Percentiles rank a stretch among this genome's conserved stretches.
Evolutionary conservation across 2,888 invertebrate genomes (phyloP).

Genomic region (Ennomos quercinarius): DNA sequence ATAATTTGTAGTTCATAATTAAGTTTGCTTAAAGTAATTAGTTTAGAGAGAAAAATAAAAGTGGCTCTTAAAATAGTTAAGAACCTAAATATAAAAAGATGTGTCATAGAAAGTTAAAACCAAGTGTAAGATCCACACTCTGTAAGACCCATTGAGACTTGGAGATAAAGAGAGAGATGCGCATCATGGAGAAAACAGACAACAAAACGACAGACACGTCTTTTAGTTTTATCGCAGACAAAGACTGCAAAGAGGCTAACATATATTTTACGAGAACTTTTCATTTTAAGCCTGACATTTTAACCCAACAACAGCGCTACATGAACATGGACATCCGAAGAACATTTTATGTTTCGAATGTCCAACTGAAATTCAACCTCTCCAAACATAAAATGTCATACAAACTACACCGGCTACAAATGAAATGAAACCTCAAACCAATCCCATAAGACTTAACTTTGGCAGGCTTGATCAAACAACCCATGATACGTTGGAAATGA

Average conservation of each 20-base stretch:
- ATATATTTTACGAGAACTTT: slow-evolving; percentile 39
- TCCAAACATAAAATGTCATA: slow-evolving; percentile 52
- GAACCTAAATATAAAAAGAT: too few relatives aligned
- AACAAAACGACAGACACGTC: slow-evolving; percentile 2
- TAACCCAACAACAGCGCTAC: slow-evolving; percentile 57
- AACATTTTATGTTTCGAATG: slow-evolving; percentile 73
- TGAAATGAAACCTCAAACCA: slow-evolving; percentile 37
- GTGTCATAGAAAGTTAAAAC: too few relatives aligned
- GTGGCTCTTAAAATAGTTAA: too few relatives aligned
- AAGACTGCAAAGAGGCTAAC: slow-evolving; percentile 18
- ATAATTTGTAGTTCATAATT: too few relatives aligned
- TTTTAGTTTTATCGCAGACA: slow-evolving; percentile 22
- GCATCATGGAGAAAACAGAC: background rate
- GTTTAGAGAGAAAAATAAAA: too few relatives aligned
- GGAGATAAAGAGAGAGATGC: too few relatives aligned
- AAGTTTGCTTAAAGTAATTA: too few relatives aligned
- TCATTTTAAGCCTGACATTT: slow-evolving; percentile 64
- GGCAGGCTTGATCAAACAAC: slow-evolving; percentile 47
- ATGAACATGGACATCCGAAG: slow-evolving; percentile 56
- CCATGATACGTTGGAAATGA: slow-evolving; percentile 63
- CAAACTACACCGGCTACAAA: slow-evolving; percentile 36
- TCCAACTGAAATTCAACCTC: slow-evolving; percentile 58
- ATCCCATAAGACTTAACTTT: slow-evolving; percentile 56
- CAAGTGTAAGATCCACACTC: too few relatives aligned
- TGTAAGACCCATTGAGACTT: too few relatives aligned